Percentiles rank a stretch among this genome's conserved stretches.
Conservation (phyloP, 2,888 invertebrate genomes). For the Adelognathus sp. region DNA sequence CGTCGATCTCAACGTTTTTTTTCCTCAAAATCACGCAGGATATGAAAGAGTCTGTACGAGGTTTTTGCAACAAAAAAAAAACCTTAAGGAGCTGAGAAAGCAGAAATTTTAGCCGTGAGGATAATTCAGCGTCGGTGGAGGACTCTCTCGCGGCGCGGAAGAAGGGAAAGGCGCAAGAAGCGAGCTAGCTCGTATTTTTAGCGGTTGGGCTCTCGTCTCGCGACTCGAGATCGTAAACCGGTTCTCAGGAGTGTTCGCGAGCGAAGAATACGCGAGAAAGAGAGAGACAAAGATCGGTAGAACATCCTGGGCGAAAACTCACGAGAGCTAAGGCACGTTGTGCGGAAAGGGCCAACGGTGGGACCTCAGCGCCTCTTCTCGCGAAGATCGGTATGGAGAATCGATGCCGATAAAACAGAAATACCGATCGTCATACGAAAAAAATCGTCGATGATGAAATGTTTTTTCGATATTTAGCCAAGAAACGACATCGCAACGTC, state of each 20-base stretch:
- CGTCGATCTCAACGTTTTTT: too few relatives aligned
- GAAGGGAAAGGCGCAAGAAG: background rate
- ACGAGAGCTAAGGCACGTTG: conserved; percentile 25
- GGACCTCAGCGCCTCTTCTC: background rate
- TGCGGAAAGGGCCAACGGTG: conserved; percentile 7
- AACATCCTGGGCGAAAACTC: conserved; percentile 25
- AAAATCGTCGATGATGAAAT: background rate
- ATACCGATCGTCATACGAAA: background rate
- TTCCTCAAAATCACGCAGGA: too few relatives aligned
- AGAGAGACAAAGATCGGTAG: conserved; percentile 44
- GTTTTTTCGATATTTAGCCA: background rate
- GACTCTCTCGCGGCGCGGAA: background rate
- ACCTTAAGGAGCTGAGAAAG: background rate
- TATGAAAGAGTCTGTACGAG: too few relatives aligned
- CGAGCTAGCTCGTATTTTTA: conserved; percentile 63
- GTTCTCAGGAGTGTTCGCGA: conserved; percentile 62
- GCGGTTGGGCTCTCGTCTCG: conserved; percentile 58
- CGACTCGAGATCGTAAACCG: conserved; percentile 51
- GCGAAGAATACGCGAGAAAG: conserved; percentile 62
- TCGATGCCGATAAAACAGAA: conserved; percentile 4
- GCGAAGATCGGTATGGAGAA: background rate
- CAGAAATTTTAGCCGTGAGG: background rate
- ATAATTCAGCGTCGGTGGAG: background rate
- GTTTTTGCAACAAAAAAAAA: too few relatives aligned
- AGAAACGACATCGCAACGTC: conserved; percentile 9